Evolutionary conservation across 2,888 invertebrate species (phyloP).

Genomic region (Dicyrtoma fusca): DNA sequence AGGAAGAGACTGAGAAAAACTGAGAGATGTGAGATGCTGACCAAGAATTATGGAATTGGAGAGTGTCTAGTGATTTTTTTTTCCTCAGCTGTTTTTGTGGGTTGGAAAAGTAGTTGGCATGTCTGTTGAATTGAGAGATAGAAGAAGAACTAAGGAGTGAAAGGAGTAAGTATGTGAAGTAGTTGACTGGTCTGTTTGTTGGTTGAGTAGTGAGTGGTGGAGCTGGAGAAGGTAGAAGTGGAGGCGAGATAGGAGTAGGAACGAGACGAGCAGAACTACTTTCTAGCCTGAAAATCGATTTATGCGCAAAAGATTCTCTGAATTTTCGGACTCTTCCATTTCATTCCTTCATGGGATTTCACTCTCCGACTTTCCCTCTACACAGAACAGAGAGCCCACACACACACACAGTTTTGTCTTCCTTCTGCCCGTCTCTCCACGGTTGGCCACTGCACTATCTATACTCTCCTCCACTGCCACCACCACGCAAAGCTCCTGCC

Average conservation of each 20-base stretch:
- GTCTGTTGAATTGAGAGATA: no score
- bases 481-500: no score
- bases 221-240: no score
- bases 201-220: no score
- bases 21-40: no score
- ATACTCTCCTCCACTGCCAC: background rate
- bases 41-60: no score
- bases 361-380: conserved; percentile 16
- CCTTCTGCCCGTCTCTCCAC: conserved; percentile 14
- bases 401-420: conserved; percentile 9
- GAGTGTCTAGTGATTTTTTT: background rate
- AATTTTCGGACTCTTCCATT: conserved; percentile 44
- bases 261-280: conserved; percentile 38
- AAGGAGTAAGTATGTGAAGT: no score
- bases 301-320: conserved; percentile 54
- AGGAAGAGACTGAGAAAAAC: no score
- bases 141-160: no score
- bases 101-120: no score
- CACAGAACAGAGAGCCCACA: no score
- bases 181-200: no score
- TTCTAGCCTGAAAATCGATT: conserved; percentile 50
- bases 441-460: conserved; percentile 7
- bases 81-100: background rate
- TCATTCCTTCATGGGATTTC: conserved; percentile 26
- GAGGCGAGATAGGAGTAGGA: conserved; percentile 30